phyloP scores from a whole-genome alignment of 2,888 invertebrate species.

The Tenthredo mesomela region DNA sequence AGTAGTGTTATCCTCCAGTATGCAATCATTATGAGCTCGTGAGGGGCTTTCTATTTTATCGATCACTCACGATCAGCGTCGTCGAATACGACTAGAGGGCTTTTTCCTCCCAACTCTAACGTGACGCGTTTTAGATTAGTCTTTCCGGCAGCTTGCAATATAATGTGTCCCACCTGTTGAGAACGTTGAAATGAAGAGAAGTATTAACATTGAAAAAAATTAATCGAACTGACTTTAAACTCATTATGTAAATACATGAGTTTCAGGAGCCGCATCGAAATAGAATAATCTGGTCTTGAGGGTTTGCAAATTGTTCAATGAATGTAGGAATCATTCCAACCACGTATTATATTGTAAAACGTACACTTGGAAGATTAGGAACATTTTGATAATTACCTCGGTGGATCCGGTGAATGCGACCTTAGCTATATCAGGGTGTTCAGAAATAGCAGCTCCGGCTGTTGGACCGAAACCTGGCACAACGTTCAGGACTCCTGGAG shows the following conservation, averaged over 20 bases:
- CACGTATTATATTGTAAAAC: background rate
- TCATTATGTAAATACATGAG: background rate
- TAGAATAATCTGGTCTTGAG: background rate
- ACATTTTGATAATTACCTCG: conserved; percentile 68
- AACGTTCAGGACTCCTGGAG: conserved; percentile 80
- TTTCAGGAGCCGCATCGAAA: background rate
- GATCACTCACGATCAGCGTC: conserved; percentile 86
- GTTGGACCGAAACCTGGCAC: conserved; percentile 80
- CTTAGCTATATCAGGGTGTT: conserved; percentile 79
- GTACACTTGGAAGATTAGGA: background rate
- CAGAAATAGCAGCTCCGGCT: conserved; percentile 78
- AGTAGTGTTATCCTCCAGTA: background rate
- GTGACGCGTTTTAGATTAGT: conserved; percentile 91
- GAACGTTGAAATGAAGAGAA: background rate
- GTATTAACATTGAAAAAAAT: background rate
- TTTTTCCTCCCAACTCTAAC: conserved; percentile 94
- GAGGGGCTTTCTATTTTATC: background rate
- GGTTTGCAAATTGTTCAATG: background rate
- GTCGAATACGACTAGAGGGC: conserved; percentile 90
- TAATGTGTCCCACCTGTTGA: conserved; percentile 63
- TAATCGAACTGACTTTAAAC: background rate
- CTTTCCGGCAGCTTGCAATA: conserved; percentile 84
- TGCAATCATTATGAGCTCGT: background rate
- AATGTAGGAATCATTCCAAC: background rate
- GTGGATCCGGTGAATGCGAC: conserved; percentile 81